Evolutionary conservation across 1,140 invertebrate genomes (phyloP).

Genomic region (Drosophila mayri): DNA sequence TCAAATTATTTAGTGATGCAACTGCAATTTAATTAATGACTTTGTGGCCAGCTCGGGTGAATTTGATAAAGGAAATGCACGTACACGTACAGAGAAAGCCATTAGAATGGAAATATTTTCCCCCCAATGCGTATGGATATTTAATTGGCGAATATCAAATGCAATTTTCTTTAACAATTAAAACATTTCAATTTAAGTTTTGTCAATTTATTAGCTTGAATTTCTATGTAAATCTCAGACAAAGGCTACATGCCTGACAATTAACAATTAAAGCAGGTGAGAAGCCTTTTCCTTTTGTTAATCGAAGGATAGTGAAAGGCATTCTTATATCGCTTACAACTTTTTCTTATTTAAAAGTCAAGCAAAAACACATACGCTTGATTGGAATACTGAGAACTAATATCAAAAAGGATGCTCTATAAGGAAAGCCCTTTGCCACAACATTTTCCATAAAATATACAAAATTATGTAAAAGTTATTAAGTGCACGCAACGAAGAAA

Average conservation of each 20-base stretch:
- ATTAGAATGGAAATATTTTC: constrained; percentile 26
- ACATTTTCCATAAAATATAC: constrained; percentile 81
- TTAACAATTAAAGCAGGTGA: constrained; percentile 3
- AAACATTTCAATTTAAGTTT: constrained; percentile 3
- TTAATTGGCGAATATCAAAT: constrained; percentile 31
- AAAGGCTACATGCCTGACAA: background rate
- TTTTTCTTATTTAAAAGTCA: constrained; percentile 23
- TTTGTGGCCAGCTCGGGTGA: constrained; percentile 22
- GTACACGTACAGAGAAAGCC: constrained; percentile 5
- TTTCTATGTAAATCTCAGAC: background rate
- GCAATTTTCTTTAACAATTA: constrained; percentile 26
- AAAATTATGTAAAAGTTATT: constrained; percentile 83
- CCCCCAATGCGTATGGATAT: background rate
- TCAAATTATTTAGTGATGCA: constrained; percentile 65
- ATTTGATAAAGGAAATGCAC: constrained; percentile 33
- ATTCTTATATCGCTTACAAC: background rate
- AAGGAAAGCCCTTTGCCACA: constrained; percentile 53
- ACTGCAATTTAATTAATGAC: constrained; percentile 55
- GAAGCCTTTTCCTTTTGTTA: too few relatives aligned
- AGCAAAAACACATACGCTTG: constrained; percentile 26
- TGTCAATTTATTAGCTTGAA: background rate
- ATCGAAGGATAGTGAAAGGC: background rate
- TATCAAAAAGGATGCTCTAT: constrained; percentile 17
- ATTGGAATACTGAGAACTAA: constrained; percentile 22
- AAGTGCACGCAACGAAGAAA: constrained; percentile 78